Evolutionary conservation across 2,113 vertebrate species (phyloP), one percentile per base, ranked within the genome.

Genomic region (Ceuthmochares aereus): DNA sequence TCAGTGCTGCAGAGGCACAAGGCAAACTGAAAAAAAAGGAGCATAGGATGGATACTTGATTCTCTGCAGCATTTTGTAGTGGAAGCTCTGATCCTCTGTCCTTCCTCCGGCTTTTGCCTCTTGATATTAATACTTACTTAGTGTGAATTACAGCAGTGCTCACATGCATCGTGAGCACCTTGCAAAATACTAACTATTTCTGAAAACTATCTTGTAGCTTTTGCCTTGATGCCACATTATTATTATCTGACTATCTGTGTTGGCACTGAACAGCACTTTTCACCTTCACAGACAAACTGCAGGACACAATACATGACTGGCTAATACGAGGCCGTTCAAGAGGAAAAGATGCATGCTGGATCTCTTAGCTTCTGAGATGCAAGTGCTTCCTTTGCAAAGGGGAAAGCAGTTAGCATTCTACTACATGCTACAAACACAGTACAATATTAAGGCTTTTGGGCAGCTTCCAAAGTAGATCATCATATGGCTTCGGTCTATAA

Each of bases 161-260:
- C 47, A 66, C 11, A 8, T 7, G 7, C 54, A 80, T 23, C 36
- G 34, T 37, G 23, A 79, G 40, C 30, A 59, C 29, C 25, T 20
- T 83, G 43, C 29, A 68, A 89, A 85, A 19, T n/a, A 69, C 40
- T 73, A 43, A 1, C 12, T 47, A 5, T 59, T 76, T 89, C 69
- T 86, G 68, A 87, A 52, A 89, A 67, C 7, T 12, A 32, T 37
- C 30, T 90, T 40, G 45, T 20, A 63, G 84, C 51, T 89, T 94
- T 84, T 88, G 17, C 34, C 87, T 63, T 45, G 13, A n/a, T n/a
- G 68, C 37, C 37, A 69, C 18, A 64, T 63, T 27, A 32, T 36
- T 22, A 72, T 54, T 14, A 78, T 49, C 29, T 68, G 63, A 67
- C 7, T 55, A 22, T 32, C 34, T 3, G 1, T 23, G 12, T 9